A percentile compares a stretch with the other conserved stretches of the same genome.
Evolutionary conservation across 2,888 invertebrate genomes (phyloP).

Genomic region (Orchesella flavescens): DNA sequence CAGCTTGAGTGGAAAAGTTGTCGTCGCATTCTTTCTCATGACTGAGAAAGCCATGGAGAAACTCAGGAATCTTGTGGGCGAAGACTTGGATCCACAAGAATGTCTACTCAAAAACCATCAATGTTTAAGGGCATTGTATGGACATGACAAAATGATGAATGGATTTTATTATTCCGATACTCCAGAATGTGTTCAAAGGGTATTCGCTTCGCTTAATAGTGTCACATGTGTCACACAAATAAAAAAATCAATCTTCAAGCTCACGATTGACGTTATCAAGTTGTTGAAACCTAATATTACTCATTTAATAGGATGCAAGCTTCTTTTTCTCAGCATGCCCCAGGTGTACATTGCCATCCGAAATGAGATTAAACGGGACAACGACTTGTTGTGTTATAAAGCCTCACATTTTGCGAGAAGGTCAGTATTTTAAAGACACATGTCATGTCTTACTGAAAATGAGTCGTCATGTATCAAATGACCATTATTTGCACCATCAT

Average conservation of each 20-base stretch:
- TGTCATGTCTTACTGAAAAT: background rate
- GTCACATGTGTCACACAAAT: background rate
- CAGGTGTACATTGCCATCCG: constrained; percentile 48
- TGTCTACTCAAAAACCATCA: constrained; percentile 58
- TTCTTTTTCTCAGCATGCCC: constrained; percentile 65
- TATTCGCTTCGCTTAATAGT: background rate
- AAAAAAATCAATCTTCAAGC: too few relatives aligned
- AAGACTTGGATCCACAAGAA: constrained; percentile 60
- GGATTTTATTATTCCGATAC: constrained; percentile 64
- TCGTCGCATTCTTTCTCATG: constrained; percentile 65
- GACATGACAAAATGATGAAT: constrained; percentile 49
- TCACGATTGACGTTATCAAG: background rate
- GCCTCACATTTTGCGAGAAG: constrained; percentile 88
- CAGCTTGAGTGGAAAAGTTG: constrained; percentile 31
- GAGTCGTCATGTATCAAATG: background rate
- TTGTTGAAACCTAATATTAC: too few relatives aligned
- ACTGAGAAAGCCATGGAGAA: constrained; percentile 64
- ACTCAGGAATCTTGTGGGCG: constrained; percentile 61
- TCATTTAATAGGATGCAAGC: constrained; percentile 51
- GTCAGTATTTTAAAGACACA: constrained; percentile 74
- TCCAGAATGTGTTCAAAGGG: constrained; percentile 54
- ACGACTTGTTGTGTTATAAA: constrained; percentile 87
- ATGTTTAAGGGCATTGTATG: constrained; percentile 57
- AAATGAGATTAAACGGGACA: constrained; percentile 19
- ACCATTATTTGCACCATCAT: background rate